Conservation (phyloP, 1,140 invertebrate genomes). For the Bombus ignitus region DNA sequence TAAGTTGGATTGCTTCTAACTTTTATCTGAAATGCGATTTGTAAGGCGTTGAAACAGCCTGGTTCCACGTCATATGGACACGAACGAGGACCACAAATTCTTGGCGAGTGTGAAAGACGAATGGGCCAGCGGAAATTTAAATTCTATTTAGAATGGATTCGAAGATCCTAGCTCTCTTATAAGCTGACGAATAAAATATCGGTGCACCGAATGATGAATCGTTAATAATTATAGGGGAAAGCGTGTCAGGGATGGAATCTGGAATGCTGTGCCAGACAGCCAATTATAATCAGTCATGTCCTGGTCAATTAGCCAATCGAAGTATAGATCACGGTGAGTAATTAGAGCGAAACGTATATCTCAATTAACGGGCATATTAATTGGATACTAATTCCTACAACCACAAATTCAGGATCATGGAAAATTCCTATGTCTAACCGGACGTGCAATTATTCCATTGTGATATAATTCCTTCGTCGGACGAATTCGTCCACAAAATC, state of each 20-base stretch:
- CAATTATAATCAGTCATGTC: slow-evolving; percentile 61
- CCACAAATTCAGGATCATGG: no score
- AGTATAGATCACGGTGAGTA: slow-evolving; percentile 32
- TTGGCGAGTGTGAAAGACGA: not conserved
- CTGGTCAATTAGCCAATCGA: slow-evolving; percentile 60
- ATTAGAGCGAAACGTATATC: slow-evolving; percentile 32
- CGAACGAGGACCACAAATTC: not conserved
- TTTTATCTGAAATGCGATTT: slow-evolving; percentile 52
- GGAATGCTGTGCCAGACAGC: slow-evolving; percentile 47
- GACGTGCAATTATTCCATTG: not conserved
- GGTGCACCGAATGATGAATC: not conserved
- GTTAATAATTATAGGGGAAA: slow-evolving; percentile 27
- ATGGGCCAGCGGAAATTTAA: not conserved
- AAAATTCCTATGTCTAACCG: not conserved
- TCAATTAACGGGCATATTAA: slow-evolving; percentile 7
- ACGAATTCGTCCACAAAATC: not conserved
- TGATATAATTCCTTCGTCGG: not conserved
- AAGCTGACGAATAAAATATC: slow-evolving; percentile 6
- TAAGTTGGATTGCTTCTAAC: slow-evolving; percentile 57
- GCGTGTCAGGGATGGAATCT: slow-evolving; percentile 45
- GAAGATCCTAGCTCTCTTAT: not conserved
- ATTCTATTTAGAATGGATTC: not conserved
- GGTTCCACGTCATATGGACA: not conserved
- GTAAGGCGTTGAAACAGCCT: not conserved
- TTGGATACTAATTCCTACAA: not conserved